A percentile compares a stretch with the other conserved stretches of the same genome.
These are phyloP conservation scores for Scelioninae gen. 1 DNA, from an alignment of 2,888 invertebrate species.

Conservation along the genomic window DNA sequence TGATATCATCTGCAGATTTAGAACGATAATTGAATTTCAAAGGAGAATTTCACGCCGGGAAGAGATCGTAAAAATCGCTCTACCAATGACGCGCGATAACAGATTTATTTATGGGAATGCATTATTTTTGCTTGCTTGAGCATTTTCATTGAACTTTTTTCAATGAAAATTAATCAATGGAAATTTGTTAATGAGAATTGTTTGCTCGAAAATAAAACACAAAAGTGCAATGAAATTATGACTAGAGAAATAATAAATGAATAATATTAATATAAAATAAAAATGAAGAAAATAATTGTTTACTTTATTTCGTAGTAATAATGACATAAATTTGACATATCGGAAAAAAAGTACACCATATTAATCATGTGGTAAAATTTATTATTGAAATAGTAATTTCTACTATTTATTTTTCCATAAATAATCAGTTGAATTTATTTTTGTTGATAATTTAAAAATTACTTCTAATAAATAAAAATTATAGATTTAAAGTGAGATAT, in stretches of 20 bases:
- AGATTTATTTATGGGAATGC: constrained; percentile 21
- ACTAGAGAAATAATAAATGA: neutral
- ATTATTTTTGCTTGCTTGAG: neutral
- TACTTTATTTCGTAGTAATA: too few relatives aligned
- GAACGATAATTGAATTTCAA: constrained; percentile 59
- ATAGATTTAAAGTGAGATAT: too few relatives aligned
- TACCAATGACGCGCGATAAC: constrained; percentile 21
- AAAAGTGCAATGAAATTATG: neutral
- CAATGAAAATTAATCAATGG: neutral
- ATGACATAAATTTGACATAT: too few relatives aligned
- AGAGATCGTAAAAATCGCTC: constrained; percentile 27
- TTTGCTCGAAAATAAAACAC: too few relatives aligned
- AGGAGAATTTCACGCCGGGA: constrained; percentile 38
- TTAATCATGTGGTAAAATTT: too few relatives aligned
- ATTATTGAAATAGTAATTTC: too few relatives aligned
- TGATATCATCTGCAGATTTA: constrained; percentile 56
- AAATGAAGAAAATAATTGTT: neutral
- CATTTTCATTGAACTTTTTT: neutral
- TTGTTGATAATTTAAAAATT: too few relatives aligned
- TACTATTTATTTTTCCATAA: too few relatives aligned
- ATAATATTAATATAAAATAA: neutral
- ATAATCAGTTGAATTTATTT: too few relatives aligned
- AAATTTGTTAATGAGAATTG: constrained; percentile 7
- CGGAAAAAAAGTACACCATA: too few relatives aligned
- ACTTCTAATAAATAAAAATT: too few relatives aligned